Evolutionary conservation across 1,140 invertebrate species (phyloP).

Genomic region (Diachasmimorpha longicaudata): DNA sequence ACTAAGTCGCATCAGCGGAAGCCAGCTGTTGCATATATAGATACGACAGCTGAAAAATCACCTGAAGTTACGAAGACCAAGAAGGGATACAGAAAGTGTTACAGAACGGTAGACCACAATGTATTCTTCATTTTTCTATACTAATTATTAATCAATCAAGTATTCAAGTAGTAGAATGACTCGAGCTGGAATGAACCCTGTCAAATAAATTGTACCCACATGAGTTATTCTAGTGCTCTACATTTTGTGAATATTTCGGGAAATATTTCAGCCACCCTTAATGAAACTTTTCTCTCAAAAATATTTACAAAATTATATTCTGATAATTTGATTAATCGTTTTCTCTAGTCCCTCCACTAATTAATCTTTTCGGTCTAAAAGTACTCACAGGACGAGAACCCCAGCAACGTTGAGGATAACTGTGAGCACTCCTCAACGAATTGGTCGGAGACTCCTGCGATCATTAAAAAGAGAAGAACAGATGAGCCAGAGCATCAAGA

Average conservation of each 20-base stretch:
- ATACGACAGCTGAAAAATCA: slow-evolving; percentile 49
- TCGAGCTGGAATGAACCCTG: background rate
- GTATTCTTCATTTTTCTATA: background rate
- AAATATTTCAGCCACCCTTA: no score
- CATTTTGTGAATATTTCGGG: no score
- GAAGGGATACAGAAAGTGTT: slow-evolving; percentile 52
- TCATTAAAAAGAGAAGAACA: slow-evolving; percentile 42
- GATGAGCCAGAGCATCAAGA: slow-evolving; percentile 49
- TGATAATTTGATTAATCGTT: background rate
- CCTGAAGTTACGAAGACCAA: slow-evolving; percentile 50
- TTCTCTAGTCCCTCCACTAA: background rate
- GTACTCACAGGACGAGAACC: slow-evolving; percentile 48
- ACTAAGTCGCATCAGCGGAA: slow-evolving; percentile 60
- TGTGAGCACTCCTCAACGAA: slow-evolving; percentile 45
- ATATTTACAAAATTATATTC: background rate
- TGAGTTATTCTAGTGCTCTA: no score
- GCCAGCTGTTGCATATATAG: slow-evolving; percentile 56
- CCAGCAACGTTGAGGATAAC: slow-evolving; percentile 41
- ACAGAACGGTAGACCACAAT: slow-evolving; percentile 28
- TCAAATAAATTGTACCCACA: no score
- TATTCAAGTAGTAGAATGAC: background rate
- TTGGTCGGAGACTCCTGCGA: slow-evolving; percentile 46
- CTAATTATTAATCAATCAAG: background rate
- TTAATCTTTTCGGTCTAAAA: background rate
- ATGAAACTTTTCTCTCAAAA: background rate